These are phyloP conservation scores for Tragelaphus buxtoni DNA, from an alignment of 2,113 vertebrate genomes.

Conservation along the genomic window DNA sequence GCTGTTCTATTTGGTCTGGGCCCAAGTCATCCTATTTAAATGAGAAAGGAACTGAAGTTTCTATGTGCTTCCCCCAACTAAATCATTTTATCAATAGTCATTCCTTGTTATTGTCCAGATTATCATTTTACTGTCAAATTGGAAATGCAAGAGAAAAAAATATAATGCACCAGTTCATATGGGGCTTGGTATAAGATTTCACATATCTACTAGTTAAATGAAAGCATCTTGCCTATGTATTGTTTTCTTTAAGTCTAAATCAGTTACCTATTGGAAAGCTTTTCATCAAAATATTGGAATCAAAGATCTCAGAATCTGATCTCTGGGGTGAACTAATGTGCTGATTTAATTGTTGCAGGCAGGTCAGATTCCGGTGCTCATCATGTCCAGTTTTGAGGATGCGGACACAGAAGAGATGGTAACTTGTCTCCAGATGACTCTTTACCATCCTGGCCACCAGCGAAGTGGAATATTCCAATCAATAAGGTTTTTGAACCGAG, in stretches of 20 bases:
- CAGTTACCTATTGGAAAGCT: not conserved
- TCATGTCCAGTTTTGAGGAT: constrained; percentile 78
- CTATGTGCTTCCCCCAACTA: not conserved
- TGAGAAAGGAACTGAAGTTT: not conserved
- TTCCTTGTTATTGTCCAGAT: not conserved
- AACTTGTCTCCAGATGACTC: constrained; percentile 85
- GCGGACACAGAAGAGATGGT: constrained; percentile 87
- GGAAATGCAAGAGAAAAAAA: not conserved
- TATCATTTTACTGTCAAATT: not conserved
- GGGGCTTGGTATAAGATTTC: not conserved
- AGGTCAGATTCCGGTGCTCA: rapidly evolving
- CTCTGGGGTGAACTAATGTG: not conserved
- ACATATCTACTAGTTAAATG: not conserved
- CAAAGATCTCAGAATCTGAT: not conserved
- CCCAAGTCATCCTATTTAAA: not conserved
- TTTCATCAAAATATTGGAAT: not conserved
- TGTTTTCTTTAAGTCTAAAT: not conserved
- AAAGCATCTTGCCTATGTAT: not conserved
- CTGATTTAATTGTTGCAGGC: not conserved
- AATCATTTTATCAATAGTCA: not conserved
- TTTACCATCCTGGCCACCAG: constrained; percentile 88
- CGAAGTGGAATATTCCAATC: constrained; percentile 76
- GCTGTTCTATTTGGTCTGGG: not conserved
- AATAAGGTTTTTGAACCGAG: constrained; percentile 74
- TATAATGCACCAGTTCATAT: not conserved